Conservation (phyloP, 2,113 vertebrate genomes). For the Coptodon bakossiorum region DNA sequence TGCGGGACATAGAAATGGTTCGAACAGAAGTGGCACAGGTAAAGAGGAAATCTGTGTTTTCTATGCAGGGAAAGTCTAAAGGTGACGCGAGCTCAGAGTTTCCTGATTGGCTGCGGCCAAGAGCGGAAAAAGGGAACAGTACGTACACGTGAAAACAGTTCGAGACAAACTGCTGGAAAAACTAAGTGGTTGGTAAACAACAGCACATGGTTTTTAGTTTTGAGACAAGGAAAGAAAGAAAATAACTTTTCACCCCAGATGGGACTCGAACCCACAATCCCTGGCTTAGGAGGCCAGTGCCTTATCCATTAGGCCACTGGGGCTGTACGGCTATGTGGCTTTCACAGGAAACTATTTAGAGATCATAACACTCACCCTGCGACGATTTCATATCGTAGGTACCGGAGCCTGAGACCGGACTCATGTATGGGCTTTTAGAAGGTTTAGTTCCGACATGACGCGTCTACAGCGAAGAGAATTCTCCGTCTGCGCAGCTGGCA, state of each 20-base stretch:
- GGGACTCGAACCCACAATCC: slow-evolving; percentile 58
- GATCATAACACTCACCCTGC: rapidly evolving
- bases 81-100: background rate
- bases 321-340: rapidly evolving
- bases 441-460: background rate
- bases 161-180: rapidly evolving
- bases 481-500: background rate
- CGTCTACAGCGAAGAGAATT: background rate
- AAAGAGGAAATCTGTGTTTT: background rate
- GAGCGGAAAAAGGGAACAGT: background rate
- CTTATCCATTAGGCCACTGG: slow-evolving; percentile 58
- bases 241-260: slow-evolving; percentile 8
- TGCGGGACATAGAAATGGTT: background rate
- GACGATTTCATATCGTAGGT: background rate
- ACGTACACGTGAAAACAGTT: background rate
- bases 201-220: rapidly evolving
- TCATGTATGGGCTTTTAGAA: background rate
- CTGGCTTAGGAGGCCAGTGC: slow-evolving; percentile 73
- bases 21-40: too few relatives aligned
- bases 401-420: rapidly evolving
- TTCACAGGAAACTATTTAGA: rapidly evolving
- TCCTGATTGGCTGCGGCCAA: slow-evolving; percentile 24
- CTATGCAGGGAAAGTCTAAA: background rate
- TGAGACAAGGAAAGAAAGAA: background rate
- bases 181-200: too few relatives aligned